Evolutionary conservation across 2,113 vertebrate species (phyloP).

Genomic region (Delphinapterus leucas): DNA sequence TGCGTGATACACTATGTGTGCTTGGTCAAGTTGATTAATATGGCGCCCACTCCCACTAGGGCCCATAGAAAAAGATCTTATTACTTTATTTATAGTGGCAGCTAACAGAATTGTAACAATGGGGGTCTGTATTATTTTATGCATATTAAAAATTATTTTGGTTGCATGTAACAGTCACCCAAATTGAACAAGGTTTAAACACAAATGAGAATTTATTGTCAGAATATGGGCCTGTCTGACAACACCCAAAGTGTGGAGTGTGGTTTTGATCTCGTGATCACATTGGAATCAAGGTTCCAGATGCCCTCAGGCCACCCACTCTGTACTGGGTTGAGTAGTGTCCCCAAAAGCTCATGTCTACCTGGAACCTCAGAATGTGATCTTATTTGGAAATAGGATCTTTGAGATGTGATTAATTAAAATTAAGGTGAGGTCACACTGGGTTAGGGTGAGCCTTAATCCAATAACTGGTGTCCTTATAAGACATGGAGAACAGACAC

Average conservation of each 20-base stretch:
- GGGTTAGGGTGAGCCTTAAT: neutral
- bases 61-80: neutral
- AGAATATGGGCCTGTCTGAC: neutral
- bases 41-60: neutral
- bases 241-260: neutral
- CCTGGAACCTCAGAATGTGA: neutral
- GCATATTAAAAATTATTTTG: neutral
- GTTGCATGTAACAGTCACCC: neutral
- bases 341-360: neutral
- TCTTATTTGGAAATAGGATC: neutral
- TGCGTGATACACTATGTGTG: accelerated
- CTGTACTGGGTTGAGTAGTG: neutral
- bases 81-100: neutral
- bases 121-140: neutral
- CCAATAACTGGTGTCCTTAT: neutral
- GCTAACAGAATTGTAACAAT: neutral
- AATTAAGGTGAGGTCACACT: neutral
- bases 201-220: neutral
- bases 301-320: neutral
- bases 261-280: neutral
- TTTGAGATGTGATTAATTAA: neutral
- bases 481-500: neutral
- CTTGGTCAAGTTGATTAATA: neutral
- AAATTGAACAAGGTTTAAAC: neutral
- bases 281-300: neutral